These are phyloP conservation scores for Abrostola tripartita DNA, from an alignment of 2,888 invertebrate genomes.

Conservation along the genomic window DNA sequence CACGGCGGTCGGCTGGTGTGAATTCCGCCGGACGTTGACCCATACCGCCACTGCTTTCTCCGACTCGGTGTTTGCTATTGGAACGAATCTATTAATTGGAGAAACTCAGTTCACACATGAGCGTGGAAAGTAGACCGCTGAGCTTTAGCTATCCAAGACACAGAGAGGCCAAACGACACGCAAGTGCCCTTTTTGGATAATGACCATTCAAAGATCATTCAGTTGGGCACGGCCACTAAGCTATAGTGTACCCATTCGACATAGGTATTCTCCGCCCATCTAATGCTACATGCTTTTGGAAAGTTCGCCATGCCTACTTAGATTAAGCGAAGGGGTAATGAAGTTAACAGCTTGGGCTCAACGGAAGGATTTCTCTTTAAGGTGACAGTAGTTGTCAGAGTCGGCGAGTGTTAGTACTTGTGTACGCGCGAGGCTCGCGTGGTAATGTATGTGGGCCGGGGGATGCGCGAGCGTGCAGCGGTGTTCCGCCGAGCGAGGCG, in stretches of 20 bases:
- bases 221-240: conserved; percentile 26
- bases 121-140: conserved; percentile 84
- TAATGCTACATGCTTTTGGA: conserved; percentile 7
- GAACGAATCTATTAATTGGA: conserved; percentile 89
- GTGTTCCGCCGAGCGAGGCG: conserved; percentile 60
- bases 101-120: conserved; percentile 88
- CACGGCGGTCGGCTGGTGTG: conserved; percentile 82
- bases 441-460: conserved; percentile 43
- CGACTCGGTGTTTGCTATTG: conserved; percentile 86
- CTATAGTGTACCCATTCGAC: conserved; percentile 9
- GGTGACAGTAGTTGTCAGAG: conserved; percentile 16
- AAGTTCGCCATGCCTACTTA: conserved; percentile 7
- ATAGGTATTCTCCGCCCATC: neutral
- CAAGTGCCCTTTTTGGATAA: conserved; percentile 49
- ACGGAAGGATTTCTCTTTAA: conserved; percentile 25
- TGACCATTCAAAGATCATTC: conserved; percentile 30
- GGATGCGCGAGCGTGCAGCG: conserved; percentile 52
- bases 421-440: conserved; percentile 23
- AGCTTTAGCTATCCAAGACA: conserved; percentile 69
- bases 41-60: conserved; percentile 84
- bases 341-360: conserved; percentile 16
- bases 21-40: conserved; percentile 86
- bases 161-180: conserved; percentile 51
- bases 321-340: conserved; percentile 15
- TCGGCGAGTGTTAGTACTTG: conserved; percentile 23